A percentile compares a stretch with the other conserved stretches of the same genome.
Evolutionary conservation across 2,888 invertebrate species (phyloP).

Genomic region (Nymphalis polychloros): DNA sequence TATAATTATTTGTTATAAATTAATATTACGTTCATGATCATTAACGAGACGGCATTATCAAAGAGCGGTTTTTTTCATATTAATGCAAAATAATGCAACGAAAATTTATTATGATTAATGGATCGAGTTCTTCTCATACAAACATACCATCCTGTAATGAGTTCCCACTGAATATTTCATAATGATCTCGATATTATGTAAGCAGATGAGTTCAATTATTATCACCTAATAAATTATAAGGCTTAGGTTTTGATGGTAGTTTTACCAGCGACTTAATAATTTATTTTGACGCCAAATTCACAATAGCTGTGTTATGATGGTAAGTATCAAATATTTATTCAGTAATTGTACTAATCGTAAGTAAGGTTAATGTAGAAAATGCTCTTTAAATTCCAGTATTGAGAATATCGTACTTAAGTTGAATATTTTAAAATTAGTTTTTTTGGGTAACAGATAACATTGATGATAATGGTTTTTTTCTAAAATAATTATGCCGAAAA

Average conservation of each 20-base stretch:
- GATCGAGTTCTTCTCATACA: constrained; percentile 55
- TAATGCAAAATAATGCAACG: constrained; percentile 12
- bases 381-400: too few relatives aligned
- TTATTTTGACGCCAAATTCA: neutral
- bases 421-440: too few relatives aligned
- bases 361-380: too few relatives aligned
- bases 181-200: constrained; percentile 65
- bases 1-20: neutral
- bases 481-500: too few relatives aligned
- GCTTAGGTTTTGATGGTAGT: neutral
- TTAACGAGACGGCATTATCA: constrained; percentile 7
- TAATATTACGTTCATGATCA: constrained; percentile 1
- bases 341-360: too few relatives aligned
- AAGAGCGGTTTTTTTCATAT: neutral
- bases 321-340: neutral
- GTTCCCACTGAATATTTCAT: constrained; percentile 76
- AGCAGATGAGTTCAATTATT: constrained; percentile 46
- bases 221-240: constrained; percentile 42
- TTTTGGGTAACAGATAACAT: too few relatives aligned
- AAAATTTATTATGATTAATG: constrained; percentile 53
- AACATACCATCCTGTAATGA: constrained; percentile 49
- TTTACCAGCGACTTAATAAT: neutral
- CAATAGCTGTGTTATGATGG: neutral
- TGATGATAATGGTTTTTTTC: too few relatives aligned
- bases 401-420: too few relatives aligned